A percentile compares a stretch with the other conserved stretches of the same genome.
Evolutionary conservation across 2,113 vertebrate genomes (phyloP).

Genomic region (Taurulus bubalis): DNA sequence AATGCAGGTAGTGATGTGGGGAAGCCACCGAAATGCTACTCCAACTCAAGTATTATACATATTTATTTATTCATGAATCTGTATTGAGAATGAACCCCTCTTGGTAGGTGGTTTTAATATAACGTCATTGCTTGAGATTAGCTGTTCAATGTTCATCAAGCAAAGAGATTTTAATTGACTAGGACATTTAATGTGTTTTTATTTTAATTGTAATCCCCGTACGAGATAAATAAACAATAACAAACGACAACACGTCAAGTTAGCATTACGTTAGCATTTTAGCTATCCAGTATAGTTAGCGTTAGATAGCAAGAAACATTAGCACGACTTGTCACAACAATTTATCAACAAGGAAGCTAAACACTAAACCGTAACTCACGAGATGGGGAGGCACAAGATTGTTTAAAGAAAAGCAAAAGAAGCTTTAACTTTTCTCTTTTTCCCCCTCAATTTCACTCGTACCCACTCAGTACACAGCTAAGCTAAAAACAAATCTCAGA

Average conservation of each 20-base stretch:
- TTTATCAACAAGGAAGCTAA: not conserved
- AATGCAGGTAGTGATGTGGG: not conserved
- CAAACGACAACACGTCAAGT: constrained; percentile 8
- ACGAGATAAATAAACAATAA: not conserved
- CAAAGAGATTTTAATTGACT: not conserved
- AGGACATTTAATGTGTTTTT: not conserved
- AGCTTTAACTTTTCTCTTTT: not conserved
- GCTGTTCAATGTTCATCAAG: not conserved
- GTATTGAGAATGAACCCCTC: not conserved
- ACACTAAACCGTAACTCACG: constrained; percentile 38
- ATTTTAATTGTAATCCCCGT: not conserved
- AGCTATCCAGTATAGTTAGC: constrained; percentile 16
- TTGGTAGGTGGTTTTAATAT: not conserved
- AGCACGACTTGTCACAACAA: not conserved
- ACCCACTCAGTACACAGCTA: constrained; percentile 34
- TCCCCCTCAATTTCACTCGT: constrained; percentile 25
- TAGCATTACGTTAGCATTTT: constrained; percentile 58
- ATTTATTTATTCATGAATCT: not conserved
- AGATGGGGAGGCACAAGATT: too few relatives aligned
- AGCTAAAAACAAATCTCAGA: constrained; percentile 79
- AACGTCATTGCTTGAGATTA: not conserved
- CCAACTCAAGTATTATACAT: not conserved
- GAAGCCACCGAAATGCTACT: not conserved
- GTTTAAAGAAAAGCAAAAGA: not conserved
- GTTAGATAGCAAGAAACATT: not conserved